Percentiles rank a stretch among this genome's conserved stretches.
These are phyloP conservation scores for Potamilus streckersoni DNA, from an alignment of 1,140 invertebrate genomes.

Conservation along the genomic window DNA sequence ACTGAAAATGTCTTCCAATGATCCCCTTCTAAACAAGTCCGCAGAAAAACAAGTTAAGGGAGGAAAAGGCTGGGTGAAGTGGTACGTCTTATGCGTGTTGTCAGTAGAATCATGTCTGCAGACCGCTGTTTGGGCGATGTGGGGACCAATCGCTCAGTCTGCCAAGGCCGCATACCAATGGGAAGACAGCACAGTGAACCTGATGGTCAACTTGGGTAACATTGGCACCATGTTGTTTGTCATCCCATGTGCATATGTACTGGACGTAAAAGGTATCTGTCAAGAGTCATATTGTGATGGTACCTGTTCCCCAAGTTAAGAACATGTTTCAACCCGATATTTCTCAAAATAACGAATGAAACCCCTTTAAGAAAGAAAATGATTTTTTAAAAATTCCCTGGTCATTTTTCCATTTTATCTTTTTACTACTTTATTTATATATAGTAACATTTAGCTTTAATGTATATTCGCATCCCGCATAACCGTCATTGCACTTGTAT, in stretches of 20 bases:
- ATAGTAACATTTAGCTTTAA: no score
- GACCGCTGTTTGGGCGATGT: slow-evolving; percentile 18
- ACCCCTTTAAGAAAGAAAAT: no score
- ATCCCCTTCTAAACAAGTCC: no score
- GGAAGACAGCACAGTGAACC: slow-evolving; percentile 64
- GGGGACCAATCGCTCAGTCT: slow-evolving; percentile 28
- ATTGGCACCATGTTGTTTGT: slow-evolving; percentile 67
- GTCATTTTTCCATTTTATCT: no score
- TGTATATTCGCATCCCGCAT: no score
- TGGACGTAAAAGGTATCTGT: slow-evolving; percentile 31
- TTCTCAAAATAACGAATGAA: neutral
- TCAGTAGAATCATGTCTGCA: slow-evolving; percentile 12
- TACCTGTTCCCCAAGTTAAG: neutral
- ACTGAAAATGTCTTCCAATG: no score
- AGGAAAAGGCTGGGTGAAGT: neutral
- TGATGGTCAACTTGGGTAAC: slow-evolving; percentile 69
- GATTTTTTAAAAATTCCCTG: no score
- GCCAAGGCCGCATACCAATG: slow-evolving; percentile 65
- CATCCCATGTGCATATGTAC: slow-evolving; percentile 66
- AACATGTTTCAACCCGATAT: neutral
- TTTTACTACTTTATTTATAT: no score
- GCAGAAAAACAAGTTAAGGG: no score
- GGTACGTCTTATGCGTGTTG: slow-evolving; percentile 18
- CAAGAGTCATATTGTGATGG: neutral
- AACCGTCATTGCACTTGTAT: no score